Evolutionary conservation across 2,888 invertebrate species (phyloP), one percentile per base, ranked within the genome.

Genomic region (Sylvicola fuscatus): DNA sequence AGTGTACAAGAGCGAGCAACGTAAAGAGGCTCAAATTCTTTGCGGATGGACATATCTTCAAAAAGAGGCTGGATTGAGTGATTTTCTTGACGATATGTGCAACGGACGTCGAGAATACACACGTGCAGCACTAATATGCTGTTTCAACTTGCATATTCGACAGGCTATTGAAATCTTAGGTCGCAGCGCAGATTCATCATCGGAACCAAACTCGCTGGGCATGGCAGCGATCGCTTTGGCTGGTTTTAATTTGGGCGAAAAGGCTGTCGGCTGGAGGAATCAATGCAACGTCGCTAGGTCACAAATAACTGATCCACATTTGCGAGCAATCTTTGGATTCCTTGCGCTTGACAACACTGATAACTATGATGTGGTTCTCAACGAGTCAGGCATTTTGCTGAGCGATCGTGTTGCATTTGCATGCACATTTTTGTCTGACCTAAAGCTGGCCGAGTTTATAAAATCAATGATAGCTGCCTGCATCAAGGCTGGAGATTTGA

Each of bases 361-460:
- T 44, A 72, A 68, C 46, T 86, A 76, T 46, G 78, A 81, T 37
- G 77, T 86, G 45, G 59, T 61, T 34, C 53, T 87, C 80, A 74
- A 74, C 49, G 90, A 92, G 57, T 70, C 67, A 30, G 82, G 75
- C 32, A 75, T 93, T 61, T 74, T 80, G 0, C 72, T 93, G 7
- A 78, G 80, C 44, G 90, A 90, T 60, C 68, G 84, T 47, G 75
- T 90, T 35, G 89, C 87, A n/a, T 87, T 90, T 61, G 87, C 89
- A 14, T 78, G 84, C 50, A 73, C 76, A 50, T 90, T 77, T 62
- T 63, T 90, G 16, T 70, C 83, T 2, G 92, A 93, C 60, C 61
- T 61, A 13, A 72, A 79, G 58, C 63, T 93, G 41, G 62, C 70
- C 38, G 82, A 83, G 31, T 92, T 79, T 60, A 64, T 92, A 34